Conservation (phyloP, 2,888 invertebrate genomes). For the Osmoderma eremita region DNA sequence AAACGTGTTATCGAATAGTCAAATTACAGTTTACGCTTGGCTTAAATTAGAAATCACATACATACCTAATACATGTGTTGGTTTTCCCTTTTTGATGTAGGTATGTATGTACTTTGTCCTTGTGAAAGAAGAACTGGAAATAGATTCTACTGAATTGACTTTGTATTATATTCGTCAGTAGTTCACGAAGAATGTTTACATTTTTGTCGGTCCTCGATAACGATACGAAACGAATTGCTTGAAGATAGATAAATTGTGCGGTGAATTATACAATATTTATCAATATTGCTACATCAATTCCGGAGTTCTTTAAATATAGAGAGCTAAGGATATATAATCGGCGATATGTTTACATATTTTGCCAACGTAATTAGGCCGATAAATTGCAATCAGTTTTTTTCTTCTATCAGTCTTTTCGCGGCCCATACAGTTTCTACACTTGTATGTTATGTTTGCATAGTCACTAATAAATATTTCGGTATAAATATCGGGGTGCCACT, state of each 20-base stretch:
- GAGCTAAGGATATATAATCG: not conserved
- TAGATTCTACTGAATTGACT: too few species aligned
- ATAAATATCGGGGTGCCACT: not conserved
- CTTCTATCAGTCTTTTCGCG: not conserved
- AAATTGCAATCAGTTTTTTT: constrained; percentile 19
- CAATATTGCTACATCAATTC: constrained; percentile 2
- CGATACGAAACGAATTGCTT: constrained; percentile 8
- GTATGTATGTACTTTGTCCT: not conserved
- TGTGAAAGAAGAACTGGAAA: not conserved
- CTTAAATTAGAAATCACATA: not conserved
- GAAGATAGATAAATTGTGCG: constrained; percentile 3
- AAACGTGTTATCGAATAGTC: constrained; percentile 2
- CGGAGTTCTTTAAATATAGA: not conserved
- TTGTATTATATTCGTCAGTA: too few species aligned
- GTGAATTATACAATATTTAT: not conserved
- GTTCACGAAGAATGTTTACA: too few species aligned
- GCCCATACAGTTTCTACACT: constrained; percentile 7
- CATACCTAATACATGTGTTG: not conserved
- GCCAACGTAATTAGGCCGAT: not conserved
- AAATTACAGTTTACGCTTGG: not conserved
- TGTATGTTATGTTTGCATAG: too few species aligned
- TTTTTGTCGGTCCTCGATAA: constrained; percentile 9
- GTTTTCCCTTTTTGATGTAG: constrained; percentile 7
- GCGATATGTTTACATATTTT: constrained; percentile 22
- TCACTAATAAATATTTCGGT: constrained; percentile 7